Conservation (phyloP, 2,113 vertebrate species). For the Nycticryphes semicollaris region DNA sequence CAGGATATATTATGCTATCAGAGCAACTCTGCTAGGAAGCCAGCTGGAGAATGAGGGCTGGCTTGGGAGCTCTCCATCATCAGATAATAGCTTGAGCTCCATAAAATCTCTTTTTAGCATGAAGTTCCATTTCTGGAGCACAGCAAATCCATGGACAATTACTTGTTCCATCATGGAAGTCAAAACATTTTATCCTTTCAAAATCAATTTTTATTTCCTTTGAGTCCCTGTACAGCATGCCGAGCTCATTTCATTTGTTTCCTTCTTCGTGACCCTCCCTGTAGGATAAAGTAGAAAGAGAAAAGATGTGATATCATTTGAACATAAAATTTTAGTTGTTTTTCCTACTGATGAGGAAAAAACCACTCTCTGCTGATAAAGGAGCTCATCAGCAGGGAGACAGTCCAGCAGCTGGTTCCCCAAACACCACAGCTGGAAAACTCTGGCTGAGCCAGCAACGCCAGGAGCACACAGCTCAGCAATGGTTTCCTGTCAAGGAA, state of each 20-base stretch:
- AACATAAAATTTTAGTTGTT: not conserved
- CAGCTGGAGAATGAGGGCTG: constrained; percentile 53
- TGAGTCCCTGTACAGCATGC: not conserved
- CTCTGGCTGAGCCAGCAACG: not conserved
- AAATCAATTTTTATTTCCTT: constrained; percentile 51
- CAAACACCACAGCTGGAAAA: not conserved
- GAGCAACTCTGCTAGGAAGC: constrained; percentile 24
- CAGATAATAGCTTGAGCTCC: constrained; percentile 47
- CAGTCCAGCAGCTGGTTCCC: not conserved
- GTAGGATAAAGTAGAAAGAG: not conserved
- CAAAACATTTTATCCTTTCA: constrained; percentile 60
- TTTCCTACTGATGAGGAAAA: not conserved
- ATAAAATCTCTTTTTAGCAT: constrained; percentile 55
- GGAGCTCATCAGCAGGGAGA: not conserved
- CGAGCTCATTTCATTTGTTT: constrained; percentile 32
- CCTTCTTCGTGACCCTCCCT: not conserved
- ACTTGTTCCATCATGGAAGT: constrained; percentile 57
- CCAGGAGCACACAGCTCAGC: not conserved
- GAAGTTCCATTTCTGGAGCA: constrained; percentile 57
- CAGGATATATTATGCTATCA: constrained; percentile 39
- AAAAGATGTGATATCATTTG: not conserved
- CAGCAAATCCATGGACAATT: constrained; percentile 59
- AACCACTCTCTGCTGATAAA: not conserved
- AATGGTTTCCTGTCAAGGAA: not conserved
- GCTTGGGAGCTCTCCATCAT: constrained; percentile 56